Base-by-base conservation (phyloP, 2,888 invertebrate species). In the Spilosoma lubricipeda region DNA sequence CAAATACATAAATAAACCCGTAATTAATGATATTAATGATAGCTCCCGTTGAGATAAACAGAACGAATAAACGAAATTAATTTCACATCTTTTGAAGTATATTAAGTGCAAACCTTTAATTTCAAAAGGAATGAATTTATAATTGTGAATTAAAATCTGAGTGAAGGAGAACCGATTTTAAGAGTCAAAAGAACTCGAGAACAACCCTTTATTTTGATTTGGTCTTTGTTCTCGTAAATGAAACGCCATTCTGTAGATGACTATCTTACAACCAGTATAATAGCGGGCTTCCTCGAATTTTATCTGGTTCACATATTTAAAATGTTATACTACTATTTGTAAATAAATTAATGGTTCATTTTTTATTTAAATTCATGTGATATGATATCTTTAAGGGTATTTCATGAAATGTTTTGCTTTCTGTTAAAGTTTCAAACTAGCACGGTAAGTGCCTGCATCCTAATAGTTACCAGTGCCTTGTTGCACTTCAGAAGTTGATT, bases 151-250 rank as follows among this genome's bases (percentile, higher is more conserved):
- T 85, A 88, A 88, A 90, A 90, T 87, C 85, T 83, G 82, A 84
- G 75, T 78, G 85, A 85, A 82, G 82, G 84, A 80, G 87, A 88
- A 88, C 85, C 87, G 87, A 87, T 86, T 90, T 77, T 85, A 80
- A 75, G 78, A 87, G 86, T 89, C 86, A 87, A 91, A 92, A 91
- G 88, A 90, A 91, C 81, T 91, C 85, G 77, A 82, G 86, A 87
- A 86, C 86, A 88, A 86, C 87, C 88, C 87, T 90, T 90, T 88
- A 88, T 90, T 93, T 92, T 92, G 92, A 91, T 91, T 92, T 90
- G 88, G 90, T 85, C 87, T 91, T 93, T 93, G 91, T 93, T 91
- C 91, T 85, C 80, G 79, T 83, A 89, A 92, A 92, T 91, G 89
- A 88, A 90, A 90, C 87, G 88, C 87, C 89, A 88, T 91, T 92